Percentiles rank a stretch among this genome's conserved stretches.
Evolutionary conservation across 2,113 vertebrate genomes (phyloP).

Genomic region (Fregetta grallaria): DNA sequence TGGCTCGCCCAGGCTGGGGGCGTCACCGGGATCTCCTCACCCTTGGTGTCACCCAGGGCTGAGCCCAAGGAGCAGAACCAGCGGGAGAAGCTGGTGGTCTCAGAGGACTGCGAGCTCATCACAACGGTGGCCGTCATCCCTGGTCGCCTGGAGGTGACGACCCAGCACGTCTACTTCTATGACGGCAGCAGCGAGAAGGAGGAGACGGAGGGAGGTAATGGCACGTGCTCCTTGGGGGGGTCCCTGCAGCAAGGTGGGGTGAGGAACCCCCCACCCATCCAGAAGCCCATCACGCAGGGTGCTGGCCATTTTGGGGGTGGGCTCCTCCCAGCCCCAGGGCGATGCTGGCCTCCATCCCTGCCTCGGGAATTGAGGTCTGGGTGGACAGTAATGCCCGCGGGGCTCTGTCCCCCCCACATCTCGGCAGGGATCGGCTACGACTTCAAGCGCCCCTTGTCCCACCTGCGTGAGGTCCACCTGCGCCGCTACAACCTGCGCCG

Average conservation of each 20-base stretch:
- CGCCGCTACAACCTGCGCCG: constrained; percentile 96
- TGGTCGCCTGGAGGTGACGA: constrained; percentile 92
- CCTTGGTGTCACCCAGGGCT: constrained; percentile 47
- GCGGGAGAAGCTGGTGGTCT: constrained; percentile 91
- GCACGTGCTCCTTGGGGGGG: rapidly evolving
- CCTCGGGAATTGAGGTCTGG: rapidly evolving
- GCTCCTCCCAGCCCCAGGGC: background rate
- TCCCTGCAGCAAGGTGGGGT: background rate
- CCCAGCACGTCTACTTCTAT: constrained; percentile 94
- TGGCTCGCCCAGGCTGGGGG: rapidly evolving
- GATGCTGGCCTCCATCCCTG: background rate
- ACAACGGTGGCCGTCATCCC: constrained; percentile 87
- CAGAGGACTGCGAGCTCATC: constrained; percentile 96
- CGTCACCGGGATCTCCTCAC: background rate
- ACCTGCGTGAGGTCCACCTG: constrained; percentile 93
- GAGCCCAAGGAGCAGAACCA: constrained; percentile 88
- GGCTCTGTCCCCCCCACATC: background rate
- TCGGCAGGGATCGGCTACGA: constrained; percentile 88
- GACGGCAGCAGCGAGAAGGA: constrained; percentile 90
- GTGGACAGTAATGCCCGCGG: background rate
- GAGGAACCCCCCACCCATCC: background rate
- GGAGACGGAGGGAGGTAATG: constrained; percentile 90
- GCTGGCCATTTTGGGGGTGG: background rate
- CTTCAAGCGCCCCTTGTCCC: constrained; percentile 90
- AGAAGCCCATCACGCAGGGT: rapidly evolving